Percentiles rank a stretch among this genome's conserved stretches.
phyloP scores from a whole-genome alignment of 2,113 vertebrate genomes.

The Cinclus cinclus region DNA sequence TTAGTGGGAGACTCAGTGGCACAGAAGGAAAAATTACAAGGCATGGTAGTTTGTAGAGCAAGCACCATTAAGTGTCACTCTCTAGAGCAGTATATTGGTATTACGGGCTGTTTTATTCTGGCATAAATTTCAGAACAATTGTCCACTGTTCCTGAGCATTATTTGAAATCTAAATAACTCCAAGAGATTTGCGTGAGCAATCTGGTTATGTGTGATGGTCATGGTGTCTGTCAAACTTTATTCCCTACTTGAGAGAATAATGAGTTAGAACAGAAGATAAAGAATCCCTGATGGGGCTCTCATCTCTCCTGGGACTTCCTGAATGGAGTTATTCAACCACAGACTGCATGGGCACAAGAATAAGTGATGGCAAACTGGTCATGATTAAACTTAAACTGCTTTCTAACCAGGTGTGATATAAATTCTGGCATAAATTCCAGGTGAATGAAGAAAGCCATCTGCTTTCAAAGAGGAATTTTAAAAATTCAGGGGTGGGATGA shows the following conservation, averaged over 20 bases:
- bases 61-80: rapidly evolving
- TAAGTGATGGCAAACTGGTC: neutral
- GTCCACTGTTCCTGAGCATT: neutral
- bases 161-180: neutral
- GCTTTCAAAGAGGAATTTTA: neutral
- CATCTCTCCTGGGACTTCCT: neutral
- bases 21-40: neutral
- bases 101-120: neutral
- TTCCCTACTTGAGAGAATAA: neutral
- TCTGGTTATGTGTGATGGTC: neutral
- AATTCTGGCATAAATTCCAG: neutral
- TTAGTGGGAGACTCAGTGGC: neutral
- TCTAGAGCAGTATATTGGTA: neutral
- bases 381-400: neutral
- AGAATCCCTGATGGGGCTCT: neutral
- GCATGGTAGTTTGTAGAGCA: neutral
- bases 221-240: neutral
- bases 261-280: neutral
- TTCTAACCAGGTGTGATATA: neutral
- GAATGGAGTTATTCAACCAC: neutral
- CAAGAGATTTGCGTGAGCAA: rapidly evolving
- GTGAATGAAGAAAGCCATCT: neutral
- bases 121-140: neutral
- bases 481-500: neutral
- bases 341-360: neutral